These are phyloP conservation scores for Ormyrus rosae DNA, from an alignment of 2,888 invertebrate genomes.

Conservation along the genomic window DNA sequence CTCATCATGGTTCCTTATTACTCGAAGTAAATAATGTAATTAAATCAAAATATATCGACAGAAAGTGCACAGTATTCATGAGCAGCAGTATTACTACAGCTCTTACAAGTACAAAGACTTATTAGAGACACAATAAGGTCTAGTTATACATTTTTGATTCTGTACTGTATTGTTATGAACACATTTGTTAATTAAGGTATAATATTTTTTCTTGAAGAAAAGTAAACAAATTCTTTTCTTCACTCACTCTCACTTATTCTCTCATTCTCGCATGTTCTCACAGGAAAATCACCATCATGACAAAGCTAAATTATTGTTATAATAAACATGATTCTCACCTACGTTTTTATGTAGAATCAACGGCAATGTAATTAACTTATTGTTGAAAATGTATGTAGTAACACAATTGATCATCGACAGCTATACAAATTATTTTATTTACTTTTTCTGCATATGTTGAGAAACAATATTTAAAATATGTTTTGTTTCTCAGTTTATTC, in stretches of 20 bases:
- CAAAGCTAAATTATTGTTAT: constrained; percentile 13
- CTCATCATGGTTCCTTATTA: constrained; percentile 39
- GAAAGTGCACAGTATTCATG: constrained; percentile 36
- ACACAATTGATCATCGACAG: too few relatives aligned
- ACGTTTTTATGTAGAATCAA: neutral
- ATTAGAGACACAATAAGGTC: constrained; percentile 17
- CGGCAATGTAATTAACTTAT: constrained; percentile 9
- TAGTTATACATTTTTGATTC: constrained; percentile 10
- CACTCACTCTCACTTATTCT: constrained; percentile 46
- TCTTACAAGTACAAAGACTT: constrained; percentile 37
- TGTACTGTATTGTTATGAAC: constrained; percentile 38
- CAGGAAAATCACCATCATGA: constrained; percentile 48
- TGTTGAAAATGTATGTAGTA: too few relatives aligned
- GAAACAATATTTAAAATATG: too few relatives aligned
- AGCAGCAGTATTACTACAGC: constrained; percentile 28
- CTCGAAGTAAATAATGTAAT: constrained; percentile 39
- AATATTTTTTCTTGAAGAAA: constrained; percentile 46
- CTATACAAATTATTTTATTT: too few relatives aligned
- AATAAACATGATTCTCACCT: constrained; percentile 18
- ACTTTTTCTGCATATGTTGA: too few relatives aligned
- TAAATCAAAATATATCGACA: constrained; percentile 48
- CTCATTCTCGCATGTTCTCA: constrained; percentile 47
- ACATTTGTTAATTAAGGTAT: constrained; percentile 49
- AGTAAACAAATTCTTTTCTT: constrained; percentile 49
- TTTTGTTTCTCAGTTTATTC: too few relatives aligned